Conservation (phyloP, 2,888 invertebrate genomes). For the Ormyrus rosae region DNA sequence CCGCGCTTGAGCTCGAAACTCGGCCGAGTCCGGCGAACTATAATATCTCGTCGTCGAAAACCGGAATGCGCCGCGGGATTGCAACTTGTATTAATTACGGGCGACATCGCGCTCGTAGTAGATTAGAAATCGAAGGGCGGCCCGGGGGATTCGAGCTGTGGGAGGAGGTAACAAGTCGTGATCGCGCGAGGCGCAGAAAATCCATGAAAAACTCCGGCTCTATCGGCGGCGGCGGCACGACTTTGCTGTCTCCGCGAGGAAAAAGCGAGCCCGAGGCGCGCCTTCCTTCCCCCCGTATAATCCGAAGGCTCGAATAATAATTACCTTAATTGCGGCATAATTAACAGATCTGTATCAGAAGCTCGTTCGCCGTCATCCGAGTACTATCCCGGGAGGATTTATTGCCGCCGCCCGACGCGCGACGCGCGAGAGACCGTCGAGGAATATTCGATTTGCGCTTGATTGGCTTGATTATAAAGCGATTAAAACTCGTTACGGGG, state of each 20-base stretch:
- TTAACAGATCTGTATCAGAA: constrained; percentile 57
- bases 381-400: constrained; percentile 31
- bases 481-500: constrained; percentile 51
- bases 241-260: constrained; percentile 42
- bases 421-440: constrained; percentile 28
- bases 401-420: constrained; percentile 31
- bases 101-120: constrained; percentile 71
- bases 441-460: constrained; percentile 54
- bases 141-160: constrained; percentile 8
- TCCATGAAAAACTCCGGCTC: constrained; percentile 26
- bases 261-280: constrained; percentile 17
- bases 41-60: constrained; percentile 74
- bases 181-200: constrained; percentile 51
- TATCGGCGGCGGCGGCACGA: constrained; percentile 43
- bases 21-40: constrained; percentile 61
- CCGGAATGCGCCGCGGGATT: constrained; percentile 73
- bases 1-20: constrained; percentile 56
- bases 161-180: constrained; percentile 59
- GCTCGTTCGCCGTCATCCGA: constrained; percentile 50
- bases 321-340: constrained; percentile 57
- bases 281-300: constrained; percentile 5
- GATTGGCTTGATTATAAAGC: constrained; percentile 56
- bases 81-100: constrained; percentile 75
- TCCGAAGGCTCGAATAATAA: constrained; percentile 51
- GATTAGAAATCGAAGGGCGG: constrained; percentile 73